These are phyloP conservation scores for Pogona vitticeps DNA, from an alignment of 2,113 vertebrate species.

Conservation along the genomic window DNA sequence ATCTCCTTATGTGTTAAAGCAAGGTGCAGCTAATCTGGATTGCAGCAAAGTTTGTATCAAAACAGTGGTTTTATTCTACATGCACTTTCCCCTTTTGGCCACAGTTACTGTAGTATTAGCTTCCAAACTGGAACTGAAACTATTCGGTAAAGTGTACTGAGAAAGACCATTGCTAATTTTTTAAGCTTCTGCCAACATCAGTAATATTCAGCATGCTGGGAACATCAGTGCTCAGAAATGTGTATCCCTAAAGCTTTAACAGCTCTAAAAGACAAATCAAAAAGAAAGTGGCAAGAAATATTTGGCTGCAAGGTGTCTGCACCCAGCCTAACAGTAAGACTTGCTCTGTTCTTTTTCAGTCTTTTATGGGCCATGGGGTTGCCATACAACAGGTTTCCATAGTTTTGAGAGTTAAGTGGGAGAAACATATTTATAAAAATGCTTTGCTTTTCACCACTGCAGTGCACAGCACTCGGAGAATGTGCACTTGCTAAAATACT, in stretches of 20 bases:
- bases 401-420: not conserved
- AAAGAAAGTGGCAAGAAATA: not conserved
- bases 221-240: not conserved
- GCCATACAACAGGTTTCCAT: no score
- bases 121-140: not conserved
- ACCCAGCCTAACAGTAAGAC: not conserved
- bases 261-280: not conserved
- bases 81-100: not conserved
- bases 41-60: not conserved
- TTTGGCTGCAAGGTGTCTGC: not conserved
- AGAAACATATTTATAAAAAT: not conserved
- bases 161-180: not conserved
- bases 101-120: not conserved
- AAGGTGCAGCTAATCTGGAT: conserved; percentile 18
- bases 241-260: no score
- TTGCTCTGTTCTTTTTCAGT: not conserved
- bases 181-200: not conserved
- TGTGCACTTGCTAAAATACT: not conserved
- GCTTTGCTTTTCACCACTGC: not conserved
- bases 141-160: not conserved
- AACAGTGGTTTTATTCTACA: conserved; percentile 7
- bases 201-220: not conserved
- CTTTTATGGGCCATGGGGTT: not conserved
- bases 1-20: not conserved
- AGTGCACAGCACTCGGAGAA: not conserved